Conservation (phyloP, 2,113 vertebrate genomes). For the Phyllostomus hastatus region DNA sequence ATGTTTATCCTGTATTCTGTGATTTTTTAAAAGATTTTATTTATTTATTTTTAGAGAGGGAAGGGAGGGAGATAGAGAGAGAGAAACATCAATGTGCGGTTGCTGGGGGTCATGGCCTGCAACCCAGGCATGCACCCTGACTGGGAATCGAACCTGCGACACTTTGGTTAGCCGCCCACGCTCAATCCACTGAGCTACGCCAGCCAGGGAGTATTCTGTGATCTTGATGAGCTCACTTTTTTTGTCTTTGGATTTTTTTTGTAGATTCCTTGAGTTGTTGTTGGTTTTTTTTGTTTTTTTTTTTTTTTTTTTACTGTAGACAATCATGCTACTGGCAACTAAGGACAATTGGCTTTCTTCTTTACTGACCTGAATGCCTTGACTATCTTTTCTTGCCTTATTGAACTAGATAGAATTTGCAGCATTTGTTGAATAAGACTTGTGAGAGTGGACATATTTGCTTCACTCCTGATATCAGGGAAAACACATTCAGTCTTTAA, state of each 20-base stretch:
- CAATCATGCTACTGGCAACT: background rate
- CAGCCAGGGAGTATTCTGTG: background rate
- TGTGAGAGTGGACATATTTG: background rate
- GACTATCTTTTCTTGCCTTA: background rate
- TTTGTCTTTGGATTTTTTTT: background rate
- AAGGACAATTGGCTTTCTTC: background rate
- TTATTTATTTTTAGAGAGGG: too few species aligned
- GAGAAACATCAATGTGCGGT: too few species aligned
- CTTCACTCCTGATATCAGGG: background rate
- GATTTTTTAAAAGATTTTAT: background rate
- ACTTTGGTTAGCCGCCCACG: too few species aligned
- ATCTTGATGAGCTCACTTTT: background rate
- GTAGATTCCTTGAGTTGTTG: background rate
- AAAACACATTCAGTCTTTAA: background rate
- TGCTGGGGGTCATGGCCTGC: too few species aligned
- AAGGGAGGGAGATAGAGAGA: too few species aligned
- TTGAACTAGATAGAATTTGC: background rate
- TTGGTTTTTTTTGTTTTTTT: too few species aligned
- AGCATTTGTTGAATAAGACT: background rate
- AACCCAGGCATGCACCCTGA: too few species aligned
- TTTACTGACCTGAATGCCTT: background rate
- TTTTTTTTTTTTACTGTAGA: background rate
- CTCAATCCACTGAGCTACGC: too few species aligned
- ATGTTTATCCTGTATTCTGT: background rate
- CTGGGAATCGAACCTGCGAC: too few species aligned